Percentiles rank a stretch among this genome's conserved stretches.
phyloP scores from a whole-genome alignment of 2,888 invertebrate species.

The Drosophila kambysellisi region DNA sequence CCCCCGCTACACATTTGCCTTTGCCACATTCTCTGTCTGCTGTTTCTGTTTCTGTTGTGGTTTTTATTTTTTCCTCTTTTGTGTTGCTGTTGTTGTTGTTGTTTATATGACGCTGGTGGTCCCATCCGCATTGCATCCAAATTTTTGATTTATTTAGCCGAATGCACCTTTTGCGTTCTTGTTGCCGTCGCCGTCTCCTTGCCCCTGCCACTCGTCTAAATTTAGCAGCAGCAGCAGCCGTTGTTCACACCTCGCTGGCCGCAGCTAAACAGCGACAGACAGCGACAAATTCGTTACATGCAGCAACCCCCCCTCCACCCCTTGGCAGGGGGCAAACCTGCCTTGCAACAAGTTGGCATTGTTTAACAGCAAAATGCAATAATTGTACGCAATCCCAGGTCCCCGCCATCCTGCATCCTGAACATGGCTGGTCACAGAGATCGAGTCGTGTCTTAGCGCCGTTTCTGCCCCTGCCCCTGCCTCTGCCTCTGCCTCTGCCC shows the following conservation, averaged over 20 bases:
- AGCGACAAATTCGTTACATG: conserved; percentile 76
- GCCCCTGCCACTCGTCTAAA: conserved; percentile 48
- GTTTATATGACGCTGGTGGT: conserved; percentile 74
- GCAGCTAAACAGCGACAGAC: conserved; percentile 65
- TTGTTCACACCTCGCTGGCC: conserved; percentile 74
- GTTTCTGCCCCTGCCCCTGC: conserved; percentile 5
- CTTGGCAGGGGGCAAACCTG: neutral
- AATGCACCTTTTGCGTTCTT: conserved; percentile 60
- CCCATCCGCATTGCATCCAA: conserved; percentile 56
- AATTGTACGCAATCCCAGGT: conserved; percentile 64
- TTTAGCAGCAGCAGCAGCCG: conserved; percentile 59
- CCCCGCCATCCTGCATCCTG: conserved; percentile 12
- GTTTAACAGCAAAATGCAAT: conserved; percentile 78
- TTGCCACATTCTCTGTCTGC: conserved; percentile 16
- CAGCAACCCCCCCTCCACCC: neutral
- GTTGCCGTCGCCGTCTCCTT: conserved; percentile 2
- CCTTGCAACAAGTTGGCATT: conserved; percentile 67
- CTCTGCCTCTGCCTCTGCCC: neutral
- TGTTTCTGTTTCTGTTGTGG: conserved; percentile 33
- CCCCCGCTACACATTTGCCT: conserved; percentile 35
- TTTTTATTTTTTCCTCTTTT: conserved; percentile 16
- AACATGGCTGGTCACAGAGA: conserved; percentile 27
- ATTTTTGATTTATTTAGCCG: conserved; percentile 74
- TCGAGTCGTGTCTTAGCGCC: conserved; percentile 62
- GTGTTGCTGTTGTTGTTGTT: conserved; percentile 32